phyloP scores from a whole-genome alignment of 2,797 vertebrate genomes.

The Rhinoraja longicauda region DNA sequence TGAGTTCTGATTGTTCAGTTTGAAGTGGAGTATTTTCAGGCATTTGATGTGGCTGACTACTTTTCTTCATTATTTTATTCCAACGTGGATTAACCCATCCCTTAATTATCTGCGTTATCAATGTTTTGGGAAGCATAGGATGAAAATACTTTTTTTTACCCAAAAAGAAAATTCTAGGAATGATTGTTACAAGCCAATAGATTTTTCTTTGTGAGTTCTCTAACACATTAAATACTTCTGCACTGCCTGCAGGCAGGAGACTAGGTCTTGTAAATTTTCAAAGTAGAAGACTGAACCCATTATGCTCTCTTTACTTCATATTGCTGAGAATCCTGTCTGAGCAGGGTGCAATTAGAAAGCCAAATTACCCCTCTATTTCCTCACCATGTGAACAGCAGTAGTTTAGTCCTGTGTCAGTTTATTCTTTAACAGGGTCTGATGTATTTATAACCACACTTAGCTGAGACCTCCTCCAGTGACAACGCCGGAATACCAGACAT shows the following conservation, averaged over 20 bases:
- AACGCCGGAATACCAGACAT: slow-evolving; percentile 30
- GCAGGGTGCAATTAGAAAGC: slow-evolving; percentile 33
- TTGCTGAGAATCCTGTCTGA: slow-evolving; percentile 38
- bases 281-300: slow-evolving; percentile 21
- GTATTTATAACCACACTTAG: slow-evolving; percentile 39
- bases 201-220: slow-evolving; percentile 6
- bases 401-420: slow-evolving; percentile 34
- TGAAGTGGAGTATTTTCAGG: background rate
- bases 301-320: slow-evolving; percentile 33
- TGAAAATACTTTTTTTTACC: background rate
- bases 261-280: slow-evolving; percentile 25
- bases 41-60: background rate
- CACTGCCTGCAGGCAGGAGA: slow-evolving; percentile 24
- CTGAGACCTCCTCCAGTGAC: slow-evolving; percentile 44
- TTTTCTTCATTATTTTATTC: background rate
- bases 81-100: background rate
- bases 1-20: slow-evolving; percentile 5
- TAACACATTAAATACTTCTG: background rate
- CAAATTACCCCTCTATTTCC: slow-evolving; percentile 36
- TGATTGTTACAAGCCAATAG: background rate
- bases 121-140: background rate
- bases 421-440: slow-evolving; percentile 38
- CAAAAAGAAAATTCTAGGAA: background rate
- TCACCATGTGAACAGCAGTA: slow-evolving; percentile 30
- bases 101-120: background rate